phyloP scores from a whole-genome alignment of 2,113 vertebrate species.

The Pagrus major region DNA sequence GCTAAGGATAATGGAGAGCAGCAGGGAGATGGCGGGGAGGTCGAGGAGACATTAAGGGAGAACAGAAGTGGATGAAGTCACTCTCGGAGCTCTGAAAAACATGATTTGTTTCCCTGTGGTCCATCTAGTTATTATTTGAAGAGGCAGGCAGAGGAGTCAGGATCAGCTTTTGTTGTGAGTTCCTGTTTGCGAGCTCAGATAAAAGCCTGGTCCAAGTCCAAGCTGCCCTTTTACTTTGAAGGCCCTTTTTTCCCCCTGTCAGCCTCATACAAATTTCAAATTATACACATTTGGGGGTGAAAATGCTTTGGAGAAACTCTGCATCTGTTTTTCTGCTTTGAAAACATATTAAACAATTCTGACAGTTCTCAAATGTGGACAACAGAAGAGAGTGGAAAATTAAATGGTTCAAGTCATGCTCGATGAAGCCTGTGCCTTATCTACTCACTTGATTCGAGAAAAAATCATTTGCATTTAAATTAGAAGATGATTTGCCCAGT shows the following conservation, averaged over 20 bases:
- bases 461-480: constrained; percentile 76
- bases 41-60: constrained; percentile 12
- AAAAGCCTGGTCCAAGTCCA: constrained; percentile 6
- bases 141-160: not conserved
- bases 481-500: constrained; percentile 39
- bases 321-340: constrained; percentile 47
- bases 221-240: constrained; percentile 48
- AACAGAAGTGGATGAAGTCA: constrained; percentile 8
- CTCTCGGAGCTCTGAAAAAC: constrained; percentile 18
- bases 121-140: not conserved
- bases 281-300: not conserved
- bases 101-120: not conserved
- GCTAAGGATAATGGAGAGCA: not conserved
- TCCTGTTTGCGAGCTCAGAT: constrained; percentile 35
- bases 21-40: not conserved
- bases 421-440: constrained; percentile 18
- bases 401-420: constrained; percentile 29
- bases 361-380: constrained; percentile 21
- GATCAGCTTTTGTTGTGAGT: not conserved
- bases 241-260: not conserved
- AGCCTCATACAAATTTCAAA: constrained; percentile 3
- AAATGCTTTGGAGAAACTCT: not conserved
- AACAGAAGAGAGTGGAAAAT: constrained; percentile 42
- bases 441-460: constrained; percentile 32
- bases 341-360: constrained; percentile 39